A percentile compares a stretch with the other conserved stretches of the same genome.
phyloP scores from a whole-genome alignment of 2,797 vertebrate species.

The Bryconaethiops microstoma region DNA sequence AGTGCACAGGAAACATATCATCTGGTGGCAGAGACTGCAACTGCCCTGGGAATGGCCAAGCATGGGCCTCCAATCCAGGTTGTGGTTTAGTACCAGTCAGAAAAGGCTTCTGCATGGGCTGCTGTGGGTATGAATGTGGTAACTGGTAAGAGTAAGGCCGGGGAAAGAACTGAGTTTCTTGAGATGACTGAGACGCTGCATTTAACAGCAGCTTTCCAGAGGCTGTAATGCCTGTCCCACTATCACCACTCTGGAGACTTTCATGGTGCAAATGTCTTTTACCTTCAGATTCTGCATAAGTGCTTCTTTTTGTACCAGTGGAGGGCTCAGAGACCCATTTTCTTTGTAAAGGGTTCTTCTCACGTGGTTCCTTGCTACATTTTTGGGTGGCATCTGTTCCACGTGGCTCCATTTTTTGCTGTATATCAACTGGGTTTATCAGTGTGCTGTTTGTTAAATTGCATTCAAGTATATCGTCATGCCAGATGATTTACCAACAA shows the following conservation, averaged over 20 bases:
- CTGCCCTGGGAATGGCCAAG: slow-evolving; percentile 91
- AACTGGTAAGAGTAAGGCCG: slow-evolving; percentile 88
- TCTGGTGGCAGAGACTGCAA: slow-evolving; percentile 87
- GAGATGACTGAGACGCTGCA: slow-evolving; percentile 77
- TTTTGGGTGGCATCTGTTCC: slow-evolving; percentile 87
- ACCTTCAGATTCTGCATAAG: slow-evolving; percentile 85
- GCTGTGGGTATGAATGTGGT: slow-evolving; percentile 91
- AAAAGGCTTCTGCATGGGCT: slow-evolving; percentile 88
- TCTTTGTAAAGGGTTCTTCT: slow-evolving; percentile 85
- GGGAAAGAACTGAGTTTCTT: slow-evolving; percentile 84
- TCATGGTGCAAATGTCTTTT: slow-evolving; percentile 82
- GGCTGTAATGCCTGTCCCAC: slow-evolving; percentile 68
- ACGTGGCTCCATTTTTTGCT: slow-evolving; percentile 87
- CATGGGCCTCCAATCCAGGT: slow-evolving; percentile 89
- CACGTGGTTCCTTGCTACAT: slow-evolving; percentile 87
- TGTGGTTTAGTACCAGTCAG: slow-evolving; percentile 89
- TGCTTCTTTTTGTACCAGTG: slow-evolving; percentile 86
- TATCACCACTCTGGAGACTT: slow-evolving; percentile 79
- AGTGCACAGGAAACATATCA: slow-evolving; percentile 89
- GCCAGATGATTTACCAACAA: slow-evolving; percentile 79
- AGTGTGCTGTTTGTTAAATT: slow-evolving; percentile 77
- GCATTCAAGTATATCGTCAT: slow-evolving; percentile 68
- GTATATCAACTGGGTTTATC: slow-evolving; percentile 53
- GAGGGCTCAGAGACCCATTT: slow-evolving; percentile 92
- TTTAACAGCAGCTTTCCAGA: slow-evolving; percentile 85